Base-by-base conservation (phyloP, 2,888 invertebrate species). In the Nebria salina region DNA sequence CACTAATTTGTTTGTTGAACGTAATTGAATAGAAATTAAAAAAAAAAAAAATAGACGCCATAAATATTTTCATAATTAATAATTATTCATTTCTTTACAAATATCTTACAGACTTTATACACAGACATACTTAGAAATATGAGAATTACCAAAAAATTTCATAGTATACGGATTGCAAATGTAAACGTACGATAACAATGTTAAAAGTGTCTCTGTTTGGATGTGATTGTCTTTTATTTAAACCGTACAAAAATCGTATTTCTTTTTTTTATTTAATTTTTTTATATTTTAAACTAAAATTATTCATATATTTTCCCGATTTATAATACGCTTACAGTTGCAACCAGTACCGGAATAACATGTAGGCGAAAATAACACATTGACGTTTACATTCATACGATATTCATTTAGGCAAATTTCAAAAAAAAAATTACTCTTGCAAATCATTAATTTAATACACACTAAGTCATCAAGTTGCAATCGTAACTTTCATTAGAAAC, bases 81-180 rank as follows among this genome's bases (percentile, higher is more conserved):
- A 70, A 72, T 81, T 75, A 81, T 76, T 75, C 74, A 81, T 86
- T 86, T 86, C 83, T 86, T 88, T 89, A 89, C 89, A 89, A 89
- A 88, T 89, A 89, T 89, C 87, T 89, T 89, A 89, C 89, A 89
- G 81, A 81, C 73, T 88, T 87, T 88, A 88, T 89, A 89, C 88
- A 89, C 87, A 88, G 87, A 88, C 87, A 86, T 87, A 86, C 84
- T 84, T 84, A 84, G 85, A 87, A 86, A 86, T 85, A 84, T 83
- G 84, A 86, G 85, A 87, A 86, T 86, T 83, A 82, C 83, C 82
- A 83, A 82, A 84, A 83, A 43, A 64, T 26, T n/a, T 54, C 72
- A 34, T 41, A 20, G 26, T 64, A 74, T 41, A 42, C 66, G 66
- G 79, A 43, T 68, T n/a, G 42, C 26, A 73, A 41, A 73, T 13